Base-by-base conservation (phyloP, 1,140 invertebrate species). In the Epicauta chinensis region DNA sequence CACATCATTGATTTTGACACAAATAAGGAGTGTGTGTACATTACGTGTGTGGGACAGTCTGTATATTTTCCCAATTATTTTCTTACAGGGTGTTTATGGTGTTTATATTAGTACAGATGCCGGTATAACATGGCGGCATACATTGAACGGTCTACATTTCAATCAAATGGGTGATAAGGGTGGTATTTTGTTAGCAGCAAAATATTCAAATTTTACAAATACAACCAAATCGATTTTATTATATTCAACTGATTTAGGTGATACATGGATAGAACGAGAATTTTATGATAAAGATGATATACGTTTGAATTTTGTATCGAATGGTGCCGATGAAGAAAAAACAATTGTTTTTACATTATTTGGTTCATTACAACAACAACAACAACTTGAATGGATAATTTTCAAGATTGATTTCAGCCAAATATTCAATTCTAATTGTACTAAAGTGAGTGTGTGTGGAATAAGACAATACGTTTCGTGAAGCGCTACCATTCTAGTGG, bases 141-240 rank as follows among this genome's bases (percentile, higher is more conserved):
- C 78, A 1, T 69, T 94, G 1, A 82, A 84, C 65, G 91, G 91
- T 39, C 84, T 85, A 53, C 89, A 92, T 65, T 84, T 90, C 64
- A 94, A 91, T 71, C 87, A 89, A 60, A 84, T 92, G 71, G 91
- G 91, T 0, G 91, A 97, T 72, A 89, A 93, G 69, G 93, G 93
- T 3, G 91, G 91, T 37, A 73, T 94, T 1, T 68, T 95, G 12
- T 84, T 92, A 0, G 91, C 91, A 0, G 87, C 92, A 0, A 83
- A 85, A 62, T 86, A 86, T 61, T 91, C 82, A 63, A 88, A 86
- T 68, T 75, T 76, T 2, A 75, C 79, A 13, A 81, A 82, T 9
- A 80, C 85, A 65, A 93, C 90, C 0, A 77, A 82, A 58, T 78
- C 86, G 59, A 77, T 95, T 23, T n/a, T n/a, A n/a, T 67, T 83